A percentile compares a stretch with the other conserved stretches of the same genome.
Evolutionary conservation across 2,888 invertebrate genomes (phyloP).

Genomic region (Drosophila cracens): DNA sequence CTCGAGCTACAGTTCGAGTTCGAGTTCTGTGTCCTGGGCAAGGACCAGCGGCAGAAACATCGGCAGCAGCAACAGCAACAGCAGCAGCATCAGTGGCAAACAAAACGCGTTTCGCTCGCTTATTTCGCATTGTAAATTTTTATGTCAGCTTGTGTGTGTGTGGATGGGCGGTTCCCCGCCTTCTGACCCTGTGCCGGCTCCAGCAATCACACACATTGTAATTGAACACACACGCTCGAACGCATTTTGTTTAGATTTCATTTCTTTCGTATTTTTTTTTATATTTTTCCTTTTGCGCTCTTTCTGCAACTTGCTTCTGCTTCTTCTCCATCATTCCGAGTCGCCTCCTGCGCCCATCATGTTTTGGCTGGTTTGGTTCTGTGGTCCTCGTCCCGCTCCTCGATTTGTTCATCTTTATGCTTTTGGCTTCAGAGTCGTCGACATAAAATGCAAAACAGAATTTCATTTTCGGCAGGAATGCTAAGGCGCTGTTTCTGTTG

Average conservation of each 20-base stretch:
- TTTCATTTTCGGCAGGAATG: conserved; percentile 81
- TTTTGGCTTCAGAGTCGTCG: conserved; percentile 74
- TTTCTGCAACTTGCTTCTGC: conserved; percentile 50
- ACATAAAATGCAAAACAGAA: conserved; percentile 81
- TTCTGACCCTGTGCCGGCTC: conserved; percentile 40
- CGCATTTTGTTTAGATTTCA: conserved; percentile 81
- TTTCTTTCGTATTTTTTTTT: conserved; percentile 56
- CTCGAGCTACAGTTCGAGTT: conserved; percentile 11
- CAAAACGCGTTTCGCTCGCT: conserved; percentile 79
- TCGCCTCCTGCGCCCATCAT: conserved; percentile 56
- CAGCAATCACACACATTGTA: conserved; percentile 82
- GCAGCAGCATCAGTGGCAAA: conserved; percentile 50
- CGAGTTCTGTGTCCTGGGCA: conserved; percentile 29
- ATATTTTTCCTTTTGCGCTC: conserved; percentile 41
- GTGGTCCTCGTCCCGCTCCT: conserved; percentile 17
- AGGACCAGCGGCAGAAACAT: conserved; percentile 39
- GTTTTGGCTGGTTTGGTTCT: conserved; percentile 52
- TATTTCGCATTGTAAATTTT: conserved; percentile 81
- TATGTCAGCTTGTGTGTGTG: conserved; percentile 56
- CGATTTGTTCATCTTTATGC: conserved; percentile 49
- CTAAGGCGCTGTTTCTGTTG: conserved; percentile 41
- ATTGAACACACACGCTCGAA: conserved; percentile 81
- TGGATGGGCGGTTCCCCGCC: conserved; percentile 45
- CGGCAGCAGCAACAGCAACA: conserved; percentile 28
- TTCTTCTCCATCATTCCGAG: conserved; percentile 41